Base-by-base conservation (phyloP, 2,888 invertebrate species). In the Ypsolopha sequella region DNA sequence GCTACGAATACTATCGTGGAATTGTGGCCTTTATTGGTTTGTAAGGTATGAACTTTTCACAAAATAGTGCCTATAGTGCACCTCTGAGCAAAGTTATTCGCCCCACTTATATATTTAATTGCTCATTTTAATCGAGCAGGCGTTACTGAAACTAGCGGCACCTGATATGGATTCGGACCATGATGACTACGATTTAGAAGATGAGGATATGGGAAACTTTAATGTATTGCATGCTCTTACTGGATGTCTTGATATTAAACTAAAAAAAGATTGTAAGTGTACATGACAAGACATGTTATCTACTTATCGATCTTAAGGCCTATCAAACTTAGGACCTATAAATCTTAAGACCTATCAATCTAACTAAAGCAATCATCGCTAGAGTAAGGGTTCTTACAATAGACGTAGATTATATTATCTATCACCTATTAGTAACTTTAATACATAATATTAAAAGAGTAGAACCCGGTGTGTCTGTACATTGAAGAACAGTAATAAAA, bases 81-180 rank as follows among this genome's bases (percentile, higher is more conserved):
- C 7, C 36, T n/a, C 36, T 41, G 43, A 13, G 38, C 49, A 49
- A 43, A 43, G 35, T 11, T 6, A 43, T 50, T 50, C 24, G 6
- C 36, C 11, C 9, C 50, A 50, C 50, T 43, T 50, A 43, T n/a
- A 56, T 56, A 54, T 56, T 57, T 66, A 66, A 72, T 77, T 76
- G 73, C 72, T 70, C 62, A 67, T 69, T 54, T 65, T 65, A 70
- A 65, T 63, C 64, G 52, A 55, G 57, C 76, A 86, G 85, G 85
- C 85, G 64, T 67, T 85, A 1, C 62, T 85, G 38, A 86, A 86
- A 59, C 60, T 85, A 38, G 79, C 81, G 1, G 84, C 79, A 1
- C 85, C 85, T 9, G 77, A 78, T 53, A 80, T 84, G 79, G 76
- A 68, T 66, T 66, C 66, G 1, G 80, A 82, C 58, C 77, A 77